Evolutionary conservation across 2,888 invertebrate species (phyloP).

Genomic region (Zygothrica quintamaculata): DNA sequence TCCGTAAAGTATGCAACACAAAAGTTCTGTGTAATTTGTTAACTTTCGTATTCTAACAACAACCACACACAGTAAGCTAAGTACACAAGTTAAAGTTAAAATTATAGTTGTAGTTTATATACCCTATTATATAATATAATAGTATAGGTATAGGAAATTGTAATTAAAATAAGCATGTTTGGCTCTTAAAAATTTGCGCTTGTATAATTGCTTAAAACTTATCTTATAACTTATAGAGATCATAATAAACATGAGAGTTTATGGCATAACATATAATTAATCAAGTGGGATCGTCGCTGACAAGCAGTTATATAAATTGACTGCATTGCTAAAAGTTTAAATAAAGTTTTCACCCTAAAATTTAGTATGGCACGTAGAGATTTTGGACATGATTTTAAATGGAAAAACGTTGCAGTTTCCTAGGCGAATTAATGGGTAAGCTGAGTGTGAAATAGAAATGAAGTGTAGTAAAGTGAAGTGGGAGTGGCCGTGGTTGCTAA

Average conservation of each 20-base stretch:
- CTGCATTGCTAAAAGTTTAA: conserved; percentile 39
- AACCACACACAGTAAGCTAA: no score
- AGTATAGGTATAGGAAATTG: no score
- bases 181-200: no score
- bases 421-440: conserved; percentile 9
- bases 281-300: conserved; percentile 38
- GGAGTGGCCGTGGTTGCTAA: not conserved
- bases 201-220: no score
- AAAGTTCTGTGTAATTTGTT: no score
- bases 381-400: conserved; percentile 34
- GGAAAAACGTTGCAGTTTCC: conserved; percentile 35
- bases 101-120: no score
- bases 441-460: not conserved
- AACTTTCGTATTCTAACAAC: no score
- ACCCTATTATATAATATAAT: no score
- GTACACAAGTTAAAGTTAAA: no score
- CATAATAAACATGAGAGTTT: conserved; percentile 22
- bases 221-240: conserved; percentile 5
- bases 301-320: conserved; percentile 45
- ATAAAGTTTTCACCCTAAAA: not conserved
- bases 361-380: conserved; percentile 45
- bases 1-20: no score
- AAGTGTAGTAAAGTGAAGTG: not conserved
- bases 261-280: conserved; percentile 37
- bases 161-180: no score